phyloP scores from a whole-genome alignment of 1,140 invertebrate species.

The Zaprionus lachaisei region DNA sequence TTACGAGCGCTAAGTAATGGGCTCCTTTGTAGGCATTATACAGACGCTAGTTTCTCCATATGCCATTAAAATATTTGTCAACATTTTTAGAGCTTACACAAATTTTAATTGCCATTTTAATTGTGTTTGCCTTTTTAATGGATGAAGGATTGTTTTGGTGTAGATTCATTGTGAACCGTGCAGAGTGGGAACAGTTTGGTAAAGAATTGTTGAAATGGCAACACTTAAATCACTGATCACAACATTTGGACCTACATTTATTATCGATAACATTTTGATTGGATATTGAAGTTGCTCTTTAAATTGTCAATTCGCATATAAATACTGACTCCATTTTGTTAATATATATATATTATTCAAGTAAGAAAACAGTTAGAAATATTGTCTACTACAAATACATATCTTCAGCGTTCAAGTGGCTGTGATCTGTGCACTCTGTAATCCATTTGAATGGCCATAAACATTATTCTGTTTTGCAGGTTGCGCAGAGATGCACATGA shows the following conservation, averaged over 20 bases:
- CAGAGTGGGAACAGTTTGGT: not conserved
- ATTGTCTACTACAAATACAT: not conserved
- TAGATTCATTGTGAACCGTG: not conserved
- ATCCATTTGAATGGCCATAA: not conserved
- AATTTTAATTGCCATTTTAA: conserved; percentile 45
- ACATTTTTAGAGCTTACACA: conserved; percentile 38
- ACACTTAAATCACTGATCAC: not conserved
- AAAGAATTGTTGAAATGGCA: not conserved
- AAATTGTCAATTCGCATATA: not conserved
- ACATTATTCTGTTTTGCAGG: not conserved
- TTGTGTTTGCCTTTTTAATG: conserved; percentile 28
- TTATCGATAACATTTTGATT: not conserved
- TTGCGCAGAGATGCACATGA: not conserved
- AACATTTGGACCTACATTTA: not conserved
- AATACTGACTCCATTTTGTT: not conserved
- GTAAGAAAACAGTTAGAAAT: not conserved
- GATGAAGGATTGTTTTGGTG: not conserved
- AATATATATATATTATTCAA: too few species aligned
- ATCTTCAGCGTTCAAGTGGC: not conserved
- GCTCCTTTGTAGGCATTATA: not conserved
- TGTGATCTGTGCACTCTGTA: not conserved
- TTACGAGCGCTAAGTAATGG: conserved; percentile 59
- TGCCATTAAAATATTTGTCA: conserved; percentile 52
- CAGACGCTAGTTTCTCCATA: conserved; percentile 37
- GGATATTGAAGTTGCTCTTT: not conserved